A percentile compares a stretch with the other conserved stretches of the same genome.
phyloP scores from a whole-genome alignment of 2,113 vertebrate genomes.

The Suncus etruscus region DNA sequence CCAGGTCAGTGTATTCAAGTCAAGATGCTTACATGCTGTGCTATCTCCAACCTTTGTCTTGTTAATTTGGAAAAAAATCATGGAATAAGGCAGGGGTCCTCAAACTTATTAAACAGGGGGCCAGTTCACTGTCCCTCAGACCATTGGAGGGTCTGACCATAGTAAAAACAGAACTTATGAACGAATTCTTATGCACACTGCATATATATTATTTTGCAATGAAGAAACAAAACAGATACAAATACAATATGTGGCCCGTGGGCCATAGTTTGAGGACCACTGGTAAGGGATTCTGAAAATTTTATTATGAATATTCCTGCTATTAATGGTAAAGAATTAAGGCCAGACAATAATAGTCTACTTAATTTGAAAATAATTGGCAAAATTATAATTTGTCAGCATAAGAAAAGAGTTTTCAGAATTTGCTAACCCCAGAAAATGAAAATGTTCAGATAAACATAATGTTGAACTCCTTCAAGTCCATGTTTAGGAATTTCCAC shows the following conservation, averaged over 20 bases:
- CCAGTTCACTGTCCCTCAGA: too few relatives aligned
- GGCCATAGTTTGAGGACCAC: too few relatives aligned
- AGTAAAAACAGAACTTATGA: too few relatives aligned
- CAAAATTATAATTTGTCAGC: background rate
- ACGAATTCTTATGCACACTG: too few relatives aligned
- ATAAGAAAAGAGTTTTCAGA: background rate
- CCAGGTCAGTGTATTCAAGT: too few relatives aligned
- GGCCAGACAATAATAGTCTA: background rate
- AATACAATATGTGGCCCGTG: too few relatives aligned
- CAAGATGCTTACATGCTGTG: too few relatives aligned
- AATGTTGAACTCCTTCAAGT: background rate
- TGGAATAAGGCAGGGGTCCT: too few relatives aligned
- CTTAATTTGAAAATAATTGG: background rate
- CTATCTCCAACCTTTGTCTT: background rate
- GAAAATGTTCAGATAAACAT: background rate
- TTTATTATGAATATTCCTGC: background rate
- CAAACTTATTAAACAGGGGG: too few relatives aligned
- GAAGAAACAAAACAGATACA: too few relatives aligned
- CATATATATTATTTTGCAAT: too few relatives aligned
- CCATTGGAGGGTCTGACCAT: too few relatives aligned
- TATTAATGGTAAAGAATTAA: background rate
- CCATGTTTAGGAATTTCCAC: conserved; percentile 26
- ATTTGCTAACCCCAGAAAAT: background rate
- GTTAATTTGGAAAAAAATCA: background rate
- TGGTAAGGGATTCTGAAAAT: background rate